Evolutionary conservation across 2,113 vertebrate species (phyloP).

Genomic region (Etheostoma spectabile): DNA sequence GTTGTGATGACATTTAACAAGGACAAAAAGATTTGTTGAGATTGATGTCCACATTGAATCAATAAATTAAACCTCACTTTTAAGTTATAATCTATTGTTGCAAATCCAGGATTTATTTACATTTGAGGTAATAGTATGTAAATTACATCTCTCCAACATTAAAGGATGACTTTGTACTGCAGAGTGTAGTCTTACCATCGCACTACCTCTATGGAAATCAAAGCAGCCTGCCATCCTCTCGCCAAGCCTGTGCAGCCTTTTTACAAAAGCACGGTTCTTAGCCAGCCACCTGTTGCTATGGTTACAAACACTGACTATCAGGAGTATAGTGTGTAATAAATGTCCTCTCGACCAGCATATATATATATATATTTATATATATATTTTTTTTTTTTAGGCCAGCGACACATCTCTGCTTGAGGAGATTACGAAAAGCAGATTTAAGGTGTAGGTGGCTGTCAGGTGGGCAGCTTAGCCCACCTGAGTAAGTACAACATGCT

Average conservation of each 20-base stretch:
- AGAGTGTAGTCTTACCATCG: constrained; percentile 17
- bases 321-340: constrained; percentile 51
- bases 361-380: too few species aligned
- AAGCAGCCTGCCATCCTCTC: constrained; percentile 26
- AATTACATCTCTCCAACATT: neutral
- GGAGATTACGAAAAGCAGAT: constrained; percentile 62
- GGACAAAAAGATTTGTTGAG: neutral
- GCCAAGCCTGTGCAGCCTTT: constrained; percentile 39
- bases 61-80: constrained; percentile 1
- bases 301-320: constrained; percentile 62
- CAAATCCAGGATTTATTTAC: neutral
- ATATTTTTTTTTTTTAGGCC: constrained; percentile 44
- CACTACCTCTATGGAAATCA: constrained; percentile 35
- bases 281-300: constrained; percentile 73
- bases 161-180: neutral
- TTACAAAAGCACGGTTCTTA: constrained; percentile 50
- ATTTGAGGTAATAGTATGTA: constrained; percentile 20
- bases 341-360: constrained; percentile 41
- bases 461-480: constrained; percentile 37
- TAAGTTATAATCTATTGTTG: neutral
- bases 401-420: constrained; percentile 41
- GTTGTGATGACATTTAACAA: too few species aligned
- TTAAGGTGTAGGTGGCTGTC: constrained; percentile 49
- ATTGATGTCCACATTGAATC: neutral
- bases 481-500: constrained; percentile 24